A percentile compares a stretch with the other conserved stretches of the same genome.
Evolutionary conservation across 2,888 invertebrate genomes (phyloP).

Genomic region (Leistus spinibarbis): DNA sequence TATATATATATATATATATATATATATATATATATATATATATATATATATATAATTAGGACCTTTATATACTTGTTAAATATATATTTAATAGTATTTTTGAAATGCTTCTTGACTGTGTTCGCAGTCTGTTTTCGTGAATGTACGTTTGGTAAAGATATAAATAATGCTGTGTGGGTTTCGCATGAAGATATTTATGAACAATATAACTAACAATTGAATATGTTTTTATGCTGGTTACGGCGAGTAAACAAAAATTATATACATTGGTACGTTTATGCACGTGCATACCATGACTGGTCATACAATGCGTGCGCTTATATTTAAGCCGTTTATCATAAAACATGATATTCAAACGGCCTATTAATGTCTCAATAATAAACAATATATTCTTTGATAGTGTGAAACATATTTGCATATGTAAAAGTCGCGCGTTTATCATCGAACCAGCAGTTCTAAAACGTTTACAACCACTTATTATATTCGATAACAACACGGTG

Average conservation of each 20-base stretch:
- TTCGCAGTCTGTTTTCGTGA: too few relatives aligned
- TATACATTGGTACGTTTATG: background rate
- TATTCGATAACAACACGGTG: too few relatives aligned
- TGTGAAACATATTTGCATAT: too few relatives aligned
- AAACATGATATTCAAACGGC: background rate
- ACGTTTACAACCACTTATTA: background rate
- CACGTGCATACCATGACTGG: too few relatives aligned
- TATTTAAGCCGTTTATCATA: background rate
- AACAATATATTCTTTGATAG: background rate
- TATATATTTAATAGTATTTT: too few relatives aligned
- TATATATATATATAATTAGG: too few relatives aligned
- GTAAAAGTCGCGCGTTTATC: too few relatives aligned
- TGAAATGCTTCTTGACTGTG: too few relatives aligned
- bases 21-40: too few relatives aligned
- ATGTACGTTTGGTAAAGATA: too few relatives aligned
- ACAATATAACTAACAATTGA: background rate
- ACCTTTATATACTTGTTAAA: too few relatives aligned
- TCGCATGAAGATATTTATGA: background rate
- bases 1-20: too few relatives aligned
- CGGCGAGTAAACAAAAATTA: background rate
- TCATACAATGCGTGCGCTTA: background rate
- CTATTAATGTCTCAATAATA: background rate
- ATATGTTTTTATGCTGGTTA: background rate
- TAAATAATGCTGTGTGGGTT: background rate
- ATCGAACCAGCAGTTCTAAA: background rate